phyloP scores from a whole-genome alignment of 2,797 vertebrate genomes.

The Chaenodraco wilsoni region DNA sequence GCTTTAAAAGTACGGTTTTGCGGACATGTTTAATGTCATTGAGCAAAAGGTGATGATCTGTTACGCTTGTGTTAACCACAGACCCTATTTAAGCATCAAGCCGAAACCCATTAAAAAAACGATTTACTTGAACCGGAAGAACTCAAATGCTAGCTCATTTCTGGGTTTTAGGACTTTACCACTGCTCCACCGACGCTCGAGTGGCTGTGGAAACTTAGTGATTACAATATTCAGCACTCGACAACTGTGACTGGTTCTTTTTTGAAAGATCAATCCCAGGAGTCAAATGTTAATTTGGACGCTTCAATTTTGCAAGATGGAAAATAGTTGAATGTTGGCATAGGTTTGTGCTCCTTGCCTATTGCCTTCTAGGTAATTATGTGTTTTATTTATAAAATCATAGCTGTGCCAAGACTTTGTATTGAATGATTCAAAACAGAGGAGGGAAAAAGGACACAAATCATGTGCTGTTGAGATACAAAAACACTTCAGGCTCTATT shows the following conservation, averaged over 20 bases:
- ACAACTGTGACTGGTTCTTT: no score
- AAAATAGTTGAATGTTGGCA: not conserved
- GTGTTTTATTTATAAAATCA: slow-evolving; percentile 37
- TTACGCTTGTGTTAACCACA: no score
- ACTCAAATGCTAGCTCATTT: no score
- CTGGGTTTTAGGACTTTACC: no score
- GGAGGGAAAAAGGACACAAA: not conserved
- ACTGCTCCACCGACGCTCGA: no score
- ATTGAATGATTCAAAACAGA: not conserved
- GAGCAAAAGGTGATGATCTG: no score
- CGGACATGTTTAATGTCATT: no score
- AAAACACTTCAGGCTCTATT: not conserved
- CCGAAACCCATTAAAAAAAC: no score
- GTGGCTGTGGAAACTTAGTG: not conserved
- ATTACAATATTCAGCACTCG: not conserved
- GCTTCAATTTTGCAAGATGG: not conserved
- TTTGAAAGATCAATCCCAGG: slow-evolving; percentile 9
- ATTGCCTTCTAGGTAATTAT: slow-evolving; percentile 27
- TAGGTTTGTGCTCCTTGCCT: slow-evolving; percentile 12
- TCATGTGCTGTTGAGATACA: not conserved
- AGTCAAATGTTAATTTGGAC: not conserved
- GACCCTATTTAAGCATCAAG: no score
- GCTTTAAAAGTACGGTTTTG: no score
- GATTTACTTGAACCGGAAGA: no score
- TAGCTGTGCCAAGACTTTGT: slow-evolving; percentile 13